Evolutionary conservation across 2,113 vertebrate species (phyloP).

Genomic region (Nesospiza acunhae): DNA sequence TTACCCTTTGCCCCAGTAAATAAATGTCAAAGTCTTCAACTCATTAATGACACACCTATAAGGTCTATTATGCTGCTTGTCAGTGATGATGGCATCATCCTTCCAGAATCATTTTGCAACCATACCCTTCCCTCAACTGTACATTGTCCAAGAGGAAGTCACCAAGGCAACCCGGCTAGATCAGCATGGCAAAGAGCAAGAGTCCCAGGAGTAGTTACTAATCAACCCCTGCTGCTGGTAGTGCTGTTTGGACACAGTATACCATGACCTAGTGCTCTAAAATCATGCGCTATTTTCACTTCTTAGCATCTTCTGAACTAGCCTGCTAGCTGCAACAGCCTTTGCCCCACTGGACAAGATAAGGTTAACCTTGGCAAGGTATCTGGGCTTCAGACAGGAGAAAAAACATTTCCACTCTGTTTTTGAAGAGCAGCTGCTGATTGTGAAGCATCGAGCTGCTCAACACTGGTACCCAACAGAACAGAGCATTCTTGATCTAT

Average conservation of each 20-base stretch:
- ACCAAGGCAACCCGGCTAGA: background rate
- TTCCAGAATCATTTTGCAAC: background rate
- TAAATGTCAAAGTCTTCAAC: background rate
- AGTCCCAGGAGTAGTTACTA: background rate
- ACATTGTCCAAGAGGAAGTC: background rate
- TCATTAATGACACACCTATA: background rate
- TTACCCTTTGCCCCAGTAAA: background rate
- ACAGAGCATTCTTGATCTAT: background rate
- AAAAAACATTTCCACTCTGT: background rate
- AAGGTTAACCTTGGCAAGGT: background rate
- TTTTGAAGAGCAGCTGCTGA: background rate
- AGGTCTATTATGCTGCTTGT: background rate
- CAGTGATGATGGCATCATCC: background rate
- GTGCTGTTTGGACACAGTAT: background rate
- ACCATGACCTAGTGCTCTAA: background rate
- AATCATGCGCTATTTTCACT: conserved; percentile 14
- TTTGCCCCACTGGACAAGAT: background rate
- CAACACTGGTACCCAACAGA: rapidly evolving
- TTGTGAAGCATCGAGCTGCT: background rate
- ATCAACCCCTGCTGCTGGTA: background rate
- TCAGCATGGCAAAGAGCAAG: background rate
- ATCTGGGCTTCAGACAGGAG: background rate
- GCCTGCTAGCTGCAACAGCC: background rate
- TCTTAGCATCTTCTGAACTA: background rate
- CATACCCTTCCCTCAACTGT: background rate